A percentile compares a stretch with the other conserved stretches of the same genome.
These are phyloP conservation scores for Carposina sasakii DNA, from an alignment of 1,140 invertebrate genomes.

Conservation along the genomic window DNA sequence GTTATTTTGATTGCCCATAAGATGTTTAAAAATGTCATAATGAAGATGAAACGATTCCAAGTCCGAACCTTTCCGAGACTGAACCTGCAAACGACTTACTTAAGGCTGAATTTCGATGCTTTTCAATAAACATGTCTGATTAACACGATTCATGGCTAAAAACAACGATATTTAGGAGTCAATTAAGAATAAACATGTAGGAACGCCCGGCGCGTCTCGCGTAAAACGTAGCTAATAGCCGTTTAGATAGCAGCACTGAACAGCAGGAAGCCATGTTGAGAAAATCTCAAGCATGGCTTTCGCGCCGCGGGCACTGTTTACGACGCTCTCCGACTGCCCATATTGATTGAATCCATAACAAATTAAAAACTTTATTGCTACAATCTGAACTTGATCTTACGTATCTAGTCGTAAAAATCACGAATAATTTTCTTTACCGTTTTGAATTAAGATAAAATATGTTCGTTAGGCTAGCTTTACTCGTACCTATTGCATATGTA, in stretches of 20 bases:
- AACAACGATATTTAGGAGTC: conserved; percentile 64
- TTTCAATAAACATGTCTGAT: conserved; percentile 59
- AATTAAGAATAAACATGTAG: conserved; percentile 57
- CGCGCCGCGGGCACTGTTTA: conserved; percentile 43
- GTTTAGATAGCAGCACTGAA: conserved; percentile 49
- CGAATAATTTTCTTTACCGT: no score
- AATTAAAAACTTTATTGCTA: conserved; percentile 44
- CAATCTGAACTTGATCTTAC: conserved; percentile 18
- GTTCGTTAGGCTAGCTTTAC: no score
- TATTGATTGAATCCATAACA: conserved; percentile 48
- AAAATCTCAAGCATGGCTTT: conserved; percentile 25
- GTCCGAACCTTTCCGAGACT: no score
- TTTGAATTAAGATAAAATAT: no score
- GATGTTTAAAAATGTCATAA: no score
- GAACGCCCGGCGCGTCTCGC: conserved; percentile 42
- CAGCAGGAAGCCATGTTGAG: conserved; percentile 53
- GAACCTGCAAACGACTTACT: conserved; percentile 30
- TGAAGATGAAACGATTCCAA: no score
- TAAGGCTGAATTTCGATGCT: conserved; percentile 30
- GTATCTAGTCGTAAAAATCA: no score
- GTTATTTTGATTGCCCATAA: no score
- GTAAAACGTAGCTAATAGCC: conserved; percentile 58
- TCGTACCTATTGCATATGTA: no score
- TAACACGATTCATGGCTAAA: conserved; percentile 52
- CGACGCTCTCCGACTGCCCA: conserved; percentile 39